Evolutionary conservation across 2,888 invertebrate genomes (phyloP), one percentile per base, ranked within the genome.

Genomic region (Perdita meconis): DNA sequence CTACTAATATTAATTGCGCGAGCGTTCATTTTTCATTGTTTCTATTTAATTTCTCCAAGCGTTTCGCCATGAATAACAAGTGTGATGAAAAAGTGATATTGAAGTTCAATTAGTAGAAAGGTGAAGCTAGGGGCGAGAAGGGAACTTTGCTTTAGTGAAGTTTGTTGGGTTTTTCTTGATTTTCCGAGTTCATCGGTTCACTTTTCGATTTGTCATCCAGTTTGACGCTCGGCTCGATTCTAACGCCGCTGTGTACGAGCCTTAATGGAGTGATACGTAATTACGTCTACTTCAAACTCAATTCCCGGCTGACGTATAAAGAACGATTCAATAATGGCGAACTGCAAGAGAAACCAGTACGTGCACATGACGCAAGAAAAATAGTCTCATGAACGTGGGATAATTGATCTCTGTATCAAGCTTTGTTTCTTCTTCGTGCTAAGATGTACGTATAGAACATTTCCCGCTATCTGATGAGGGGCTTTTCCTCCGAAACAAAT

Each of bases 351-450:
- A 38, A 50, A 19, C 19, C n/a, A 6, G 22, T 10, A 47, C 47
- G 47, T 22, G 47, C 47, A 47, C 47, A 47, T 63, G 22, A 34
- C 3, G 47, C 2, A 0, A 12, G 34, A 19, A 3, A 30, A 60
- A 60, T 30, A 22, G 19, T 22, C 12, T n/a, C 10, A 19, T 22
- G 60, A 19, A 4, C 44, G 1, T 0, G 44, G 12, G 5, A 0
- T 30, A 42, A 42, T 44, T 16, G 30, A 44, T 6, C 12, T 26
- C 42, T 13, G n/a, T 26, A 13, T 36, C 16, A 19, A 42, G 30
- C 53, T 42, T 55, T 30, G 13, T 44, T 38, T 60, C 44, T 12
- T 30, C 30, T 19, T 19, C 30, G 60, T 44, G 6, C 30, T 30
- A 30, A 30, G 10, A 3, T 1, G 13, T 36, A 13, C 30, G 36